A percentile compares a stretch with the other conserved stretches of the same genome.
phyloP scores from a whole-genome alignment of 1,140 invertebrate species.

The Hypsibius dujardini region DNA sequence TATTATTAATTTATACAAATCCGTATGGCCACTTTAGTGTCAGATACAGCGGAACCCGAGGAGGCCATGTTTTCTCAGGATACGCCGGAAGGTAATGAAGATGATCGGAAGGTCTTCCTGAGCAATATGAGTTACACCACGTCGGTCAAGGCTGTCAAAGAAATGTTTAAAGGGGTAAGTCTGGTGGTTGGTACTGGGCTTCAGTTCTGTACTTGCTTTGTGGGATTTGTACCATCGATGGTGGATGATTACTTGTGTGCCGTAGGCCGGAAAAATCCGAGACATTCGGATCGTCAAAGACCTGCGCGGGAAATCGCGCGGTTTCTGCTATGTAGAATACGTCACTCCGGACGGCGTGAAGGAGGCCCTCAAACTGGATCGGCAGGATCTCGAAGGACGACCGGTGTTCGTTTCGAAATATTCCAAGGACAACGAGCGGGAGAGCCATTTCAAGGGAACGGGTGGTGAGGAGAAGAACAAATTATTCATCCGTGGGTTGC shows the following conservation, averaged over 20 bases:
- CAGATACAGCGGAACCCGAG: no score
- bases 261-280: slow-evolving; percentile 40
- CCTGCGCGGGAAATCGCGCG: slow-evolving; percentile 48
- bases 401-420: slow-evolving; percentile 66
- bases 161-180: slow-evolving; percentile 34
- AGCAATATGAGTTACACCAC: slow-evolving; percentile 59
- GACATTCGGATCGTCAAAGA: slow-evolving; percentile 45
- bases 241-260: slow-evolving; percentile 20
- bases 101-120: slow-evolving; percentile 54
- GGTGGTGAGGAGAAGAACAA: slow-evolving; percentile 58
- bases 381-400: slow-evolving; percentile 49
- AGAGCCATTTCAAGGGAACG: slow-evolving; percentile 29
- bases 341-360: slow-evolving; percentile 41
- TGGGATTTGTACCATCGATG: not conserved
- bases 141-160: slow-evolving; percentile 41
- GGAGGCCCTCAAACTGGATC: slow-evolving; percentile 54
- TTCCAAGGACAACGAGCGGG: slow-evolving; percentile 35
- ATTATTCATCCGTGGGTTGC: slow-evolving; percentile 58
- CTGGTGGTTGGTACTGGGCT: not conserved
- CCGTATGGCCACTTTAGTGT: no score
- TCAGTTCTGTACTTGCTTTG: slow-evolving; percentile 18
- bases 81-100: slow-evolving; percentile 29
- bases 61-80: slow-evolving; percentile 19
- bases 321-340: slow-evolving; percentile 49
- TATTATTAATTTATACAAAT: no score